Base-by-base conservation (phyloP, 1,140 invertebrate genomes). In the Nephila pilipes region DNA sequence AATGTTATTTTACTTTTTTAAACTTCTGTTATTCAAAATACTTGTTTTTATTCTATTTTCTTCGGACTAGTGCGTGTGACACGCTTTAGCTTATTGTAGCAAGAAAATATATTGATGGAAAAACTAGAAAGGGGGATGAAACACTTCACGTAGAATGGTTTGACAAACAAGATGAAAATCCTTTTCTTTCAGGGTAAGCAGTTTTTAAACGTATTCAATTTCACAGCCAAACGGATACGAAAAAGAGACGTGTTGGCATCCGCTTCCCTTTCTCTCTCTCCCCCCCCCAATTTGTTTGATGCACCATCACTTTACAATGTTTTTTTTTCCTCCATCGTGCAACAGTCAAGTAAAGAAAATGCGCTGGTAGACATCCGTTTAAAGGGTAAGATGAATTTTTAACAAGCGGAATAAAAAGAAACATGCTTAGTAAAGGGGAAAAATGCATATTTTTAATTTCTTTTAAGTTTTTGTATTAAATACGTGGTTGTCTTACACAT, bases 131-230 rank as follows among this genome's bases (percentile, higher is more conserved):
- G 8, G 1, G 12, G 46, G 20, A 83, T 55, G 54, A 55, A 55
- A 83, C 3, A 18, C 46, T 36, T 32, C 14, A 1, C 10, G 57
- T 29, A 60, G 20, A 87, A 87, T 4, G 22, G 55, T 20, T 29
- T 60, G 57, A 54, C 58, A 58, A 87, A 87, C 85, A 32, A 60
- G 55, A 54, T 22, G 25, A 60, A 60, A 87, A 58, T 38, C 1
- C 85, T 5, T 36, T 63, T 63, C 36, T 60, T 60, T 60, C 85
- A 54, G 2, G n/a, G 55, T 87, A 87, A 87, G 85, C 85, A 87
- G 85, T 87, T 87, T 87, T 87, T 87, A 85, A 87, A 25, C 57
- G 22, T 60, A 87, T 87, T 36, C 85, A 87, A 58, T 87, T 58
- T 60, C 6, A 87, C 57, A 36, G 20, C n/a, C 36, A 60, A 60